A percentile compares a stretch with the other conserved stretches of the same genome.
Evolutionary conservation across 2,113 vertebrate species (phyloP).

Genomic region (Phyllostomus hastatus): DNA sequence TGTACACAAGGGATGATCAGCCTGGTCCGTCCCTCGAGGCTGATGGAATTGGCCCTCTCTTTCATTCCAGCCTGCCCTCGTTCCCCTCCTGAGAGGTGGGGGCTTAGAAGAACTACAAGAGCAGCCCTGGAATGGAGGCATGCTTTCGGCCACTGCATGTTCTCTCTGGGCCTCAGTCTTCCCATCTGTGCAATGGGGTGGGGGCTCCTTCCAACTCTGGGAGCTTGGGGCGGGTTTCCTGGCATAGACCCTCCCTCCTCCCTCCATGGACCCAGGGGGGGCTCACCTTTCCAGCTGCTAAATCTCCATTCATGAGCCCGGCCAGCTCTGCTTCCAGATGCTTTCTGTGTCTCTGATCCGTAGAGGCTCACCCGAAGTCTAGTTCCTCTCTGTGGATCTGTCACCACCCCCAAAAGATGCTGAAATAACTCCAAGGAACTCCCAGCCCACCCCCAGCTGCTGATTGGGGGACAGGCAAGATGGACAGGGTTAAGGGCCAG

Average conservation of each 20-base stretch:
- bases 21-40: not conserved
- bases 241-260: not conserved
- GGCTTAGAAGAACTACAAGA: not conserved
- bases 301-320: not conserved
- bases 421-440: constrained; percentile 55
- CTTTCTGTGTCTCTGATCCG: not conserved
- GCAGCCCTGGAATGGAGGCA: not conserved
- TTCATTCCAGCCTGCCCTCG: not conserved
- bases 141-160: rapidly evolving
- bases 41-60: no score
- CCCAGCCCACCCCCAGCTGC: constrained; percentile 47
- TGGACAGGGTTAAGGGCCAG: not conserved
- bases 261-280: rapidly evolving
- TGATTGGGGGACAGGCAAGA: constrained; percentile 48
- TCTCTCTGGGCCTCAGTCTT: not conserved
- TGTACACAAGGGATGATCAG: not conserved
- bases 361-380: not conserved
- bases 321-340: not conserved
- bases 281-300: constrained; percentile 65
- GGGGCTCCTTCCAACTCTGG: not conserved
- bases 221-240: not conserved
- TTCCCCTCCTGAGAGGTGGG: not conserved
- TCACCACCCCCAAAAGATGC: constrained; percentile 73
- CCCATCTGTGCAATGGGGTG: not conserved
- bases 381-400: constrained; percentile 52